phyloP scores from a whole-genome alignment of 2,888 invertebrate species.

The Seira ritae region DNA sequence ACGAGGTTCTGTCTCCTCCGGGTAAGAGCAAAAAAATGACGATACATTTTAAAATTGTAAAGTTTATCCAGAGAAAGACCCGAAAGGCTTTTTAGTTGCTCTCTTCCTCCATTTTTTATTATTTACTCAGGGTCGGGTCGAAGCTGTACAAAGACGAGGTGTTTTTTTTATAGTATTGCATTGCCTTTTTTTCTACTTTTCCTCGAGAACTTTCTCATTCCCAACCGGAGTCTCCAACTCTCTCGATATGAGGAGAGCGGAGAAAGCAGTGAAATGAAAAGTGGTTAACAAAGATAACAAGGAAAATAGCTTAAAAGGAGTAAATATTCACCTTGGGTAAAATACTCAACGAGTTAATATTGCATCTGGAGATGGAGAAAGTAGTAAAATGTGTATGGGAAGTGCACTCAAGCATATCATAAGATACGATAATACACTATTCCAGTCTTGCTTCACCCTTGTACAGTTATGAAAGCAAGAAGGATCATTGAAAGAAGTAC shows the following conservation, averaged over 20 bases:
- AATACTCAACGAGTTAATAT: conserved; percentile 2
- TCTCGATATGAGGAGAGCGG: not conserved
- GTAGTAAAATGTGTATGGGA: conserved; percentile 7
- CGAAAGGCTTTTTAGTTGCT: conserved; percentile 24
- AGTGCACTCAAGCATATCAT: conserved; percentile 7
- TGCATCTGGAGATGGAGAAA: conserved; percentile 15
- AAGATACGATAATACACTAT: not conserved
- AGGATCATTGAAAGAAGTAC: too few species aligned
- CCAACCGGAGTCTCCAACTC: not conserved
- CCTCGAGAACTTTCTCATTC: not conserved
- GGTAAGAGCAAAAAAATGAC: conserved; percentile 56
- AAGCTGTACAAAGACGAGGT: not conserved
- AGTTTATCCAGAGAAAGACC: conserved; percentile 7
- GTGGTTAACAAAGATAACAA: conserved; percentile 28
- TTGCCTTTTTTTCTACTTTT: conserved; percentile 20
- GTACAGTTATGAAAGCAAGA: not conserved
- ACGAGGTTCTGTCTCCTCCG: conserved; percentile 71
- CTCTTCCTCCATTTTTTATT: not conserved
- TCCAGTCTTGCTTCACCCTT: not conserved
- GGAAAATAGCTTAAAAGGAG: conserved; percentile 27
- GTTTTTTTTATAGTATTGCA: conserved; percentile 20
- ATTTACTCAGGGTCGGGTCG: not conserved
- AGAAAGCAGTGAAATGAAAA: conserved; percentile 19
- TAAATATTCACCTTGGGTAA: conserved; percentile 16
- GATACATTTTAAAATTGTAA: conserved; percentile 11